phyloP scores from a whole-genome alignment of 2,113 vertebrate genomes.

The Apeltes quadracus region DNA sequence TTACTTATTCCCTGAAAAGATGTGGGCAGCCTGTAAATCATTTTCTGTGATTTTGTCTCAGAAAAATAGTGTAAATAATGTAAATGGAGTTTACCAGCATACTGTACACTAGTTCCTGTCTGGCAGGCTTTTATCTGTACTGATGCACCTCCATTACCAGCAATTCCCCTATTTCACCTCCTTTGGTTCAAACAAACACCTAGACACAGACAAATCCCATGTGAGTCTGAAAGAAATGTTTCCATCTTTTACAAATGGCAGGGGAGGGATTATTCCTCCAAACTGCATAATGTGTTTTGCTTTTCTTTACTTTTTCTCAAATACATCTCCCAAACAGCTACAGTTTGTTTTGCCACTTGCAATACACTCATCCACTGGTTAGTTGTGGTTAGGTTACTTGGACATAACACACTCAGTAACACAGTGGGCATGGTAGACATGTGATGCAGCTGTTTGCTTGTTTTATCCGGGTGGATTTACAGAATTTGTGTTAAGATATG shows the following conservation, averaged over 20 bases:
- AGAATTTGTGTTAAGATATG: conserved; percentile 38
- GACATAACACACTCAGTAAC: not conserved
- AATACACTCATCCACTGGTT: not conserved
- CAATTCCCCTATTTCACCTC: conserved; percentile 49
- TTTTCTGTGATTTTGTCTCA: not conserved
- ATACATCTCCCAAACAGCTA: not conserved
- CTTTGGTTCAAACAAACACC: conserved; percentile 62
- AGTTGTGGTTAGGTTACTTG: not conserved
- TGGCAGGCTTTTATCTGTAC: conserved; percentile 55
- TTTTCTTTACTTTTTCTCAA: not conserved
- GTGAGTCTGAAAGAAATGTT: conserved; percentile 57
- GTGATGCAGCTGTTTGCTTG: not conserved
- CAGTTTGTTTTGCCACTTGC: not conserved
- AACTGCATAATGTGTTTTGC: not conserved
- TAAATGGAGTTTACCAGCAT: conserved; percentile 1
- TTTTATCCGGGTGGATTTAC: not conserved
- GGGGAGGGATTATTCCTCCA: conserved; percentile 31
- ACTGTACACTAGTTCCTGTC: conserved; percentile 10
- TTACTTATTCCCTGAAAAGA: not conserved
- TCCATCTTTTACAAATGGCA: conserved; percentile 60
- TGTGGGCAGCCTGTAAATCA: not conserved
- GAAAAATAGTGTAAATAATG: not conserved
- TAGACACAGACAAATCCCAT: conserved; percentile 45
- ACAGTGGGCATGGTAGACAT: conserved; percentile 4
- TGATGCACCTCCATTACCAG: conserved; percentile 51